Base-by-base conservation (phyloP, 2,888 invertebrate genomes). In the Agrochola circellaris region DNA sequence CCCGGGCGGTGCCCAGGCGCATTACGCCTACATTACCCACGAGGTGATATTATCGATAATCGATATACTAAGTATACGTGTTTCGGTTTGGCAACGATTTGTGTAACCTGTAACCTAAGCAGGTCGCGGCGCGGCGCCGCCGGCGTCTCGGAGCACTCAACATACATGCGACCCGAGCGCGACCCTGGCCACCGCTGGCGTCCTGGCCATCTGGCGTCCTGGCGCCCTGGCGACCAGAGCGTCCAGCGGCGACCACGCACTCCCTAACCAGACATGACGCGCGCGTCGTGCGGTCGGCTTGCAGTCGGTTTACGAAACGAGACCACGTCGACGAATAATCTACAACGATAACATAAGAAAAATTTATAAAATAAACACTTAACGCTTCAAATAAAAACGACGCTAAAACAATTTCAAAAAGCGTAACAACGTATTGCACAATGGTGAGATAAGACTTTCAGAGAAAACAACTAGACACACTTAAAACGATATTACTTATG, bases 391-490 rank as follows among this genome's bases (percentile, higher is more conserved):
- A 93, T 89, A 89, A 92, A 91, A 93, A 95, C 92, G 89, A 93
- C 86, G 92, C 92, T 92, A 92, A 95, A 95, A 94, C 92, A 93
- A 94, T 94, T 91, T 91, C 91, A 94, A 83, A 91, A 96, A 96
- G 95, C 95, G 90, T 95, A 96, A 96, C 93, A 94, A 96, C 90
- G 86, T 96, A 96, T 96, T 96, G 96, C 96, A 96, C 96, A 93
- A 90, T 89, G 81, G 91, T 94, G 92, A 93, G 88, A 91, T 92
- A 81, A 84, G 70, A 82, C 58, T 71, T 81, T 62, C 11, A 88
- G 91, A 92, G 89, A 94, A 95, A 94, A 93, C 90, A 94, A 95
- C 93, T 94, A 96, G 91, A 91, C 84, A 93, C 91, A 91, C 90
- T 91, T 93, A 93, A 93, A 91, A 91, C 90, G 91, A 93, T 89